These are phyloP conservation scores for Gandaritis pyraliata DNA, from an alignment of 2,888 invertebrate species.

Conservation along the genomic window DNA sequence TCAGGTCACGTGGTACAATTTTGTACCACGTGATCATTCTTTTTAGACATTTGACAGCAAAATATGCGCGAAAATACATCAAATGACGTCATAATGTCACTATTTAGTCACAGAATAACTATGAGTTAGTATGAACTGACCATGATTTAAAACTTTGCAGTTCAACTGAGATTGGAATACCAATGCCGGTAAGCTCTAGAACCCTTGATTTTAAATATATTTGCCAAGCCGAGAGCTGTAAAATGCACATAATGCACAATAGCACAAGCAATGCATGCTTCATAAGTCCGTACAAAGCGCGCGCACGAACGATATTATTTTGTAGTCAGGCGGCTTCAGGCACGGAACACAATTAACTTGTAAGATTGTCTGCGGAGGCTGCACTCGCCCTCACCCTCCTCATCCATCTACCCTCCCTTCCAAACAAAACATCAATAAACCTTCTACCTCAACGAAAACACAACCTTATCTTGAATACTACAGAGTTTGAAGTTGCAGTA, in stretches of 20 bases:
- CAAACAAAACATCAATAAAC: constrained; percentile 85
- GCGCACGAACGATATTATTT: constrained; percentile 73
- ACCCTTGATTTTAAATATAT: too few species aligned
- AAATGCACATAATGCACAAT: constrained; percentile 22
- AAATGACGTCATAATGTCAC: too few species aligned
- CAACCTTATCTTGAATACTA: constrained; percentile 44
- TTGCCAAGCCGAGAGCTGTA: not conserved
- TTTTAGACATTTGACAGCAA: too few species aligned
- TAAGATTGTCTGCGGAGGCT: constrained; percentile 84
- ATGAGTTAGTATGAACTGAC: too few species aligned
- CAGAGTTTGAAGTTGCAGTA: constrained; percentile 52
- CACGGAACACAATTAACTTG: constrained; percentile 85
- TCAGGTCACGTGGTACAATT: too few species aligned
- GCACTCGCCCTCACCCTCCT: constrained; percentile 79
- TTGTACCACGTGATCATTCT: too few species aligned
- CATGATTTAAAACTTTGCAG: too few species aligned
- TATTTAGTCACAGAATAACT: too few species aligned
- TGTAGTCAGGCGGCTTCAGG: constrained; percentile 77
- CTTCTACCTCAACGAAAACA: constrained; percentile 49
- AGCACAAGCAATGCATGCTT: constrained; percentile 33
- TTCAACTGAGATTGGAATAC: too few species aligned
- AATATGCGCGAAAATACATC: too few species aligned
- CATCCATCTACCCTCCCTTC: constrained; percentile 80
- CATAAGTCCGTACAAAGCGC: constrained; percentile 48
- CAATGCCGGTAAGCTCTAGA: too few species aligned